Evolutionary conservation across 2,888 invertebrate genomes (phyloP), one percentile per base, ranked within the genome.

Genomic region (Acleris emargana): DNA sequence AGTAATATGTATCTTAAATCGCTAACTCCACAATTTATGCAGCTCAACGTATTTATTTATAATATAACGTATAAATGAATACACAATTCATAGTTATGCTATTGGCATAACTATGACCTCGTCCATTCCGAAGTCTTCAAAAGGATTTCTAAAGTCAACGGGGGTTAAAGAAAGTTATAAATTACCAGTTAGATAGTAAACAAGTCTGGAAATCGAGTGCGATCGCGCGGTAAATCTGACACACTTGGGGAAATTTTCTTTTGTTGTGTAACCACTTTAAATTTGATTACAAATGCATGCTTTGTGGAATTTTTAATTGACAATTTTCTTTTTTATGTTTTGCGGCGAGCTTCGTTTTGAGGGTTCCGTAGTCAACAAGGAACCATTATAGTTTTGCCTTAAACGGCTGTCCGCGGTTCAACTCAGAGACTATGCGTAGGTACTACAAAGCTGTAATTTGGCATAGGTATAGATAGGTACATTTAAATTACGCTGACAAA

Each of bases 161-260:
- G 57, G 67, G 74, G 72, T 72, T 74, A 73, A 76, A 75, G 83
- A 87, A 87, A 86, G 86, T 77, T 72, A 74, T 76, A 82, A 83
- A 83, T 86, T 81, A 80, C 76, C 51, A 61, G 63, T 69, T 62
- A 62, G 68, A 71, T 59, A 43, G 53, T 20, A 50, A 59, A 69
- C 59, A 58, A 60, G 63, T 53, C 73, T 78, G 78, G 82, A 80
- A 83, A 86, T 82, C 78, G 76, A 73, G 82, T 75, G 83, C 78
- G 86, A 67, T 79, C 80, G 78, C 76, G 87, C 87, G 78, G 82
- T 81, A 80, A 84, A 78, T 78, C 76, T 76, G 73, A 74, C 66
- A 60, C 52, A 66, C 77, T 77, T 69, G 68, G 69, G 69, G 73
- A 76, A 78, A 76, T 83, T 80, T 81, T 75, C 70, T 71, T 73